Percentiles rank a stretch among this genome's conserved stretches.
These are phyloP conservation scores for Aproaerema taeniolella DNA, from an alignment of 2,888 invertebrate species.

Conservation along the genomic window DNA sequence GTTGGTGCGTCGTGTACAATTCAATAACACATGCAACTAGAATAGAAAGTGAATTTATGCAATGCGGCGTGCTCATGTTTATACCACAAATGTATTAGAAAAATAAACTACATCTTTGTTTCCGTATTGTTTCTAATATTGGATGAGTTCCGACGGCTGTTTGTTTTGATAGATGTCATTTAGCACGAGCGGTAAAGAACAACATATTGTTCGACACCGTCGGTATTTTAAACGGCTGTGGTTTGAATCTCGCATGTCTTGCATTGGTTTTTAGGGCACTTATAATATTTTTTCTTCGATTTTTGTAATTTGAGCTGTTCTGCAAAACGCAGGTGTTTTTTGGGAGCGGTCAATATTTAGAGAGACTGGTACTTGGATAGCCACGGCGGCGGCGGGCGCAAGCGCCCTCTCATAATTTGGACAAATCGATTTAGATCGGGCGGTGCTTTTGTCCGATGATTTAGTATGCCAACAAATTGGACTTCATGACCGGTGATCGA, in stretches of 20 bases:
- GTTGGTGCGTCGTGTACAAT: no score
- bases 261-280: no score
- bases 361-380: conserved; percentile 33
- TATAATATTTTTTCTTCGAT: not conserved
- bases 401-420: conserved; percentile 58
- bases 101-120: conserved; percentile 2
- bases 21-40: no score
- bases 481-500: conserved; percentile 46
- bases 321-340: conserved; percentile 36
- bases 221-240: no score
- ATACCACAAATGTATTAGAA: no score
- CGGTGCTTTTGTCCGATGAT: conserved; percentile 71
- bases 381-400: conserved; percentile 27
- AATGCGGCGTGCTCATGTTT: not conserved
- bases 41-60: no score
- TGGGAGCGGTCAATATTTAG: conserved; percentile 50
- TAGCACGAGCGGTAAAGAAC: no score
- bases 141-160: conserved; percentile 10
- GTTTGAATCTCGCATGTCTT: no score
- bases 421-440: conserved; percentile 73
- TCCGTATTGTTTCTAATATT: no score
- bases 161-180: conserved; percentile 8
- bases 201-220: not conserved
- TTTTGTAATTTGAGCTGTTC: not conserved
- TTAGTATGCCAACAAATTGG: conserved; percentile 72